These are phyloP conservation scores for Oophaga pumilio DNA, from an alignment of 2,113 vertebrate genomes.

Conservation along the genomic window DNA sequence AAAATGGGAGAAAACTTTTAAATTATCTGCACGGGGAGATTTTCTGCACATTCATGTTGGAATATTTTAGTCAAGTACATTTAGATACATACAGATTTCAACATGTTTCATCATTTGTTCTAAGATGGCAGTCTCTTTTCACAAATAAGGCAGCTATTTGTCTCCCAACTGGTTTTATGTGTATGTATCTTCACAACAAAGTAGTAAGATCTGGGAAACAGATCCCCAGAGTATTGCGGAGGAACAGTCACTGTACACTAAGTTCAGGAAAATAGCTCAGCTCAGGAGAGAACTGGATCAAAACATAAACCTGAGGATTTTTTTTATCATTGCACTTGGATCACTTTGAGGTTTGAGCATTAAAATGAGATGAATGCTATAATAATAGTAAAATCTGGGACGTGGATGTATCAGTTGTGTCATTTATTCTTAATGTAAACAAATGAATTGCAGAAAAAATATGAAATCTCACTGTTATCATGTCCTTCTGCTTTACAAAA, in stretches of 20 bases:
- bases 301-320: background rate
- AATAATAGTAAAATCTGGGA: background rate
- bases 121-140: background rate
- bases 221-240: background rate
- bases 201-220: conserved; percentile 47
- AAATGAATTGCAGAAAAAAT: background rate
- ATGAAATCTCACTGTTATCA: background rate
- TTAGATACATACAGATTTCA: conserved; percentile 26
- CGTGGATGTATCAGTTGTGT: background rate
- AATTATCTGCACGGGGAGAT: conserved; percentile 12
- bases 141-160: conserved; percentile 36
- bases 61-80: background rate
- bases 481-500: background rate
- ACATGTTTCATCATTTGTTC: conserved; percentile 49
- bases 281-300: conserved; percentile 11
- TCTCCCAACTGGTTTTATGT: conserved; percentile 31
- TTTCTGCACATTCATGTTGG: background rate
- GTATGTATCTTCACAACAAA: conserved; percentile 38
- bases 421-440: background rate
- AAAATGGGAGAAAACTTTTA: conserved; percentile 36
- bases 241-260: conserved; percentile 2
- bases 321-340: background rate
- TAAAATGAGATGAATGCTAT: background rate
- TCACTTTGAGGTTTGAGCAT: background rate
- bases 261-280: conserved; percentile 13